phyloP scores from a whole-genome alignment of 2,113 vertebrate genomes.

The Terrapene triunguis region DNA sequence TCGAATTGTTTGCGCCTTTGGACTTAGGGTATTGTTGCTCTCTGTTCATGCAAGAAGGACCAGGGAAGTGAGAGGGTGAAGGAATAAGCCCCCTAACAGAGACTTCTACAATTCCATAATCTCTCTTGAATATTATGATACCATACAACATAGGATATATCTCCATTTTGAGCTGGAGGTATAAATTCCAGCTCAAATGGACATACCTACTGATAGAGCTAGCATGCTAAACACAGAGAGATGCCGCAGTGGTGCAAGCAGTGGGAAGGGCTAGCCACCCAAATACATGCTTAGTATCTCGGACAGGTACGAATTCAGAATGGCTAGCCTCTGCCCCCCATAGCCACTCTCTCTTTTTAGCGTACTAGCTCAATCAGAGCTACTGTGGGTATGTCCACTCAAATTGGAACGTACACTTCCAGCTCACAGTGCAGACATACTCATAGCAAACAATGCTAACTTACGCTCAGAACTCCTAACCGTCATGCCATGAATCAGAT shows the following conservation, averaged over 20 bases:
- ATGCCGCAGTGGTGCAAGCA: not conserved
- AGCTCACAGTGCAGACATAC: not conserved
- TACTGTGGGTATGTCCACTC: not conserved
- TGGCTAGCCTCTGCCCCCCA: too few species aligned
- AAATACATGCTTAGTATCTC: not conserved
- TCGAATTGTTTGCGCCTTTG: too few species aligned
- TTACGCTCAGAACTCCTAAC: not conserved
- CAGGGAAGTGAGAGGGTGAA: too few species aligned
- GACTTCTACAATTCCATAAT: not conserved
- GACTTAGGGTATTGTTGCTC: too few species aligned
- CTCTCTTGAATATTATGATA: fast-evolving
- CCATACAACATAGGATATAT: not conserved
- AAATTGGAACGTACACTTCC: not conserved
- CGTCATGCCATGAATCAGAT: not conserved
- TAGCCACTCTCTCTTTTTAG: not conserved
- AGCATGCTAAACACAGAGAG: not conserved
- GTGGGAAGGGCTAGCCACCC: not conserved
- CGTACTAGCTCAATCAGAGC: not conserved
- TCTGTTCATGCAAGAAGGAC: too few species aligned
- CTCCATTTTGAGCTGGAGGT: not conserved
- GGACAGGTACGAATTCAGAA: not conserved
- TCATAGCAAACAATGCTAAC: not conserved
- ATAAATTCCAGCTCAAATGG: not conserved
- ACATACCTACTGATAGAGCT: not conserved
- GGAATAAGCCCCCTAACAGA: not conserved